These are phyloP conservation scores for Electrophaes corylata DNA, from an alignment of 2,888 invertebrate species.

Conservation along the genomic window DNA sequence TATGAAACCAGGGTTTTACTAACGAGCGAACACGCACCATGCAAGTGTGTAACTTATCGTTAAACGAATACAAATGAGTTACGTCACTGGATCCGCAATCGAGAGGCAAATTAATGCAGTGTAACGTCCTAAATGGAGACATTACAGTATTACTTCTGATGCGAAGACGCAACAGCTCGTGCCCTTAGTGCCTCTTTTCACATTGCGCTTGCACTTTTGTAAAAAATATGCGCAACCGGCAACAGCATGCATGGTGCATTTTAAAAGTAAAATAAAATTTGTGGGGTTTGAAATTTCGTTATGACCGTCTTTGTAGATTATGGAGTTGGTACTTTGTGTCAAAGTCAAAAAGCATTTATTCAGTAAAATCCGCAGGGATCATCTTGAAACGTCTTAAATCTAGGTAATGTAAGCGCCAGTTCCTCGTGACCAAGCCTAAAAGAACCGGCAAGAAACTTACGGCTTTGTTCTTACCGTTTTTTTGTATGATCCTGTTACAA, in stretches of 20 bases:
- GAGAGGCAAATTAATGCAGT: constrained; percentile 10
- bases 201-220: neutral
- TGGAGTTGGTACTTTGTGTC: too few relatives aligned
- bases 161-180: neutral
- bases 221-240: neutral
- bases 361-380: too few relatives aligned
- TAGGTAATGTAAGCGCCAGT: too few relatives aligned
- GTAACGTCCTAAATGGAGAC: constrained; percentile 7
- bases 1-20: neutral
- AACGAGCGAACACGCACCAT: constrained; percentile 24
- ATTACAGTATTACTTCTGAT: constrained; percentile 7
- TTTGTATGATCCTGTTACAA: too few relatives aligned
- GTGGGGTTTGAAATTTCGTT: too few relatives aligned
- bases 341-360: too few relatives aligned
- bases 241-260: neutral
- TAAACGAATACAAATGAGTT: constrained; percentile 36
- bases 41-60: constrained; percentile 23
- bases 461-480: too few relatives aligned
- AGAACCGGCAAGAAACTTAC: too few relatives aligned
- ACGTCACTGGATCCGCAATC: constrained; percentile 29
- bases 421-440: too few relatives aligned
- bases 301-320: too few relatives aligned
- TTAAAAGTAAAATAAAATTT: too few relatives aligned
- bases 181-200: neutral
- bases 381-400: too few relatives aligned